Evolutionary conservation across 2,888 invertebrate genomes (phyloP), one percentile per base, ranked within the genome.

Genomic region (Phaedon cochleariae): DNA sequence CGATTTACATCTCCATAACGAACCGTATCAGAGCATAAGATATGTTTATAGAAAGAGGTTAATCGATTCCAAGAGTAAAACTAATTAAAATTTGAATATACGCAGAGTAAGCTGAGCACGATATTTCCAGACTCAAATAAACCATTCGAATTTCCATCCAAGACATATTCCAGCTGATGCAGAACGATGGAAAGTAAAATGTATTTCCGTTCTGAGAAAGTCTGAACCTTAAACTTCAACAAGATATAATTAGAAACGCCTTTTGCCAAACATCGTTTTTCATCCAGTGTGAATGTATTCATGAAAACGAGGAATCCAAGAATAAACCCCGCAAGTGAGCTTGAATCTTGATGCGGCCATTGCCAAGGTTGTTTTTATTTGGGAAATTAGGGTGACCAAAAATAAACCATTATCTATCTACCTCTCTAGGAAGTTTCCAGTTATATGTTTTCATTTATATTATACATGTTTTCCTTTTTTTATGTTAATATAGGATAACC

Each of bases 191-290:
- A 41, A 41, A 34, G 34, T 12, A 10, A 34, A 34, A 34, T 10
- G 34, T 34, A 34, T 34, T 34, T 34, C 9, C 34, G 34, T 34
- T 34, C 34, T 12, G 6, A 34, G 34, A 15, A 41, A 41, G 15
- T 41, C 41, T 41, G 41, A 41, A 41, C 41, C 41, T 41, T 41
- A n/a, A 41, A 41, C 41, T 41, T 41, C 41, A 41, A 41, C n/a
- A 34, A 15, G 41, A 41, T 41, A 41, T 41, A 41, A 41, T 41
- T 41, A 41, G 41, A 41, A 41, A 41, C n/a, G 41, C 6, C n/a
- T 41, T 41, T 41, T n/a, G 41, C 41, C 41, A 41, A 41, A 41
- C 41, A 41, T 41, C 41, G 41, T 41, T 3, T 41, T 15, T n/a
- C 41, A 41, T 41, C 41, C 41, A 41, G 41, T 10, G 3, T 3